Base-by-base conservation (phyloP, 2,797 vertebrate species). In the Tiaroga cobitis region DNA sequence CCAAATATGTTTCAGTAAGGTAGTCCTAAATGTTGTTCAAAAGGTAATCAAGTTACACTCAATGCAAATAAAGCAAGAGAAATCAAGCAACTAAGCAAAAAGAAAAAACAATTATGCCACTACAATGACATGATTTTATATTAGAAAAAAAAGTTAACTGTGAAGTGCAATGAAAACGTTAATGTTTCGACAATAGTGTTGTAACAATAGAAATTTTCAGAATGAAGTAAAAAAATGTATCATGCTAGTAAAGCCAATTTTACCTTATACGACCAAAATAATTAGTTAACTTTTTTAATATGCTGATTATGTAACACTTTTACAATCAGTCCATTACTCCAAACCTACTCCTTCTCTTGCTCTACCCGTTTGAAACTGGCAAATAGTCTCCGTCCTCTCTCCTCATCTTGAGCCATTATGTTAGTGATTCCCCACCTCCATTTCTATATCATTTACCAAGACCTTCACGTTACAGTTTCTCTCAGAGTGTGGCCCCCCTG, bases 401-500 rank as follows among this genome's bases (percentile, higher is more conserved):
- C 49, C 41, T 69, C 8, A 26, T 39, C 83, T 79, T 78, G 11
- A 29, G 5, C 34, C 46, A 1, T n/a, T 80, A n/a, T n/a, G n/a
- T 54, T 70, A n/a, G 29, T 39, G 26, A 75, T 65, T 75, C 2
- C 8, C 34, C 18, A 41, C 6, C n/a, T 10, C 15, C 6, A 72
- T n/a, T 37, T 70, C 46, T 32, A 39, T 15, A 68, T 69, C n/a
- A 29, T 18, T 69, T 65, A 75, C 59, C 74, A 8, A 7, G 26
- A 63, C 24, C 19, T 46, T 65, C 41, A 76, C 59, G n/a, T 68
- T 54, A 41, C n/a, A 56, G 43, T 54, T 68, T 76, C 29, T 83
- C 39, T 51, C 26, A 65, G 13, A n/a, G 24, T 32, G 11, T 73
- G 24, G 29, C 32, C 73, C 61, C 46, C 59, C 61, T 21, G 32